Evolutionary conservation across 1,140 invertebrate species (phyloP).

Genomic region (Musca vetustissima): DNA sequence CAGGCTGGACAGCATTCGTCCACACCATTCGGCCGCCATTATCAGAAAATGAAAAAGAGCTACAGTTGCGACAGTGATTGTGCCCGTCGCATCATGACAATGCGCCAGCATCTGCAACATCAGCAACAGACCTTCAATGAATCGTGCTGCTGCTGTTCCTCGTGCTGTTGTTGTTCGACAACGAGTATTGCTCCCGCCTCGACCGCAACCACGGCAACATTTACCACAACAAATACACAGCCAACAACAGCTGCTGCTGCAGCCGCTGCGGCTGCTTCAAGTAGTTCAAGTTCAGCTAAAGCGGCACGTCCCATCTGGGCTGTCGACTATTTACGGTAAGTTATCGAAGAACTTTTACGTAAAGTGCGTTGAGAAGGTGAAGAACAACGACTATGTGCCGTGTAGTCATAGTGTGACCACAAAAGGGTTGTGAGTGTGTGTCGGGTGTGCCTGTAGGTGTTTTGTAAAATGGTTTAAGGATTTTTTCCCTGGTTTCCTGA

Average conservation of each 20-base stretch:
- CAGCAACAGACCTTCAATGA: constrained; percentile 8
- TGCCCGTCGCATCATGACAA: constrained; percentile 8
- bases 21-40: constrained; percentile 14
- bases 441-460: too few species aligned
- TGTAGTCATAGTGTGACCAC: too few species aligned
- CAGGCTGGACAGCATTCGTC: constrained; percentile 11
- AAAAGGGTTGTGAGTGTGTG: too few species aligned
- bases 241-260: constrained; percentile 23
- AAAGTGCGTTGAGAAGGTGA: neutral
- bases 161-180: constrained; percentile 25
- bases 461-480: too few species aligned
- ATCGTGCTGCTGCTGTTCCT: constrained; percentile 21
- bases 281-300: constrained; percentile 45
- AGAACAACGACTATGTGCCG: too few species aligned
- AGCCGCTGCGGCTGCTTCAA: constrained; percentile 42
- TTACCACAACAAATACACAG: constrained; percentile 50
- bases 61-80: constrained; percentile 52
- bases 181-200: constrained; percentile 25
- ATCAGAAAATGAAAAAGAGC: constrained; percentile 49
- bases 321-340: constrained; percentile 65
- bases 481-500: too few species aligned
- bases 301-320: constrained; percentile 62
- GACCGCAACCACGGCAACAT: constrained; percentile 11
- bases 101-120: constrained; percentile 1
- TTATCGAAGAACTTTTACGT: constrained; percentile 35